These are phyloP conservation scores for Odontophorus gujanensis DNA, from an alignment of 2,113 vertebrate genomes.

Conservation along the genomic window DNA sequence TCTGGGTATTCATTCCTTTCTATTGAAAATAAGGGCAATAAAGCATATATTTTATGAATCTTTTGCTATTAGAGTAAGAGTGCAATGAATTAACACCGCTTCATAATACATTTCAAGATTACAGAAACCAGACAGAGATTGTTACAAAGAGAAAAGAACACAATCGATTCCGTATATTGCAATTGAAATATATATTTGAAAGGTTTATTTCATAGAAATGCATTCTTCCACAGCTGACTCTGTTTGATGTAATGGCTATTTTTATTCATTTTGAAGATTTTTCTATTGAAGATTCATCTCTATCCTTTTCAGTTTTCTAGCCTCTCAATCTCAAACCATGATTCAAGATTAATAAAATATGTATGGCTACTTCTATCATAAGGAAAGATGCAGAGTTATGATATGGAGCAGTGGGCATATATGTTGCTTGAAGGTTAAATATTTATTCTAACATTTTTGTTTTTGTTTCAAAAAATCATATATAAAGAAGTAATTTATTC, in stretches of 20 bases:
- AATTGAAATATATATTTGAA: not conserved
- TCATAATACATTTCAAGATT: not conserved
- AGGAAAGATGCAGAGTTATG: not conserved
- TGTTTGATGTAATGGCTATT: not conserved
- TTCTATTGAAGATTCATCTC: not conserved
- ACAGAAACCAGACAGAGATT: not conserved
- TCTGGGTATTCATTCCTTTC: not conserved
- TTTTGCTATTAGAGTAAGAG: not conserved
- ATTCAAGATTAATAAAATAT: constrained; percentile 12
- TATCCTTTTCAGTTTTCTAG: not conserved
- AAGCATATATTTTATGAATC: not conserved
- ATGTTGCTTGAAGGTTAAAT: not conserved
- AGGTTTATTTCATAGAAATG: constrained; percentile 3
- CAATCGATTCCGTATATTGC: not conserved
- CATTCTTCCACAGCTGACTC: not conserved
- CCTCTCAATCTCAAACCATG: not conserved
- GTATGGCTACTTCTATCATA: not conserved
- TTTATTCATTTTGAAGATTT: constrained; percentile 17
- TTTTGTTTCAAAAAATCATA: not conserved
- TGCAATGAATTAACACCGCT: not conserved
- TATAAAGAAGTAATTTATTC: not conserved
- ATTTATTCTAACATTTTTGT: not conserved
- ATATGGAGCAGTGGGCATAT: not conserved
- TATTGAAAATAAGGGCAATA: not conserved
- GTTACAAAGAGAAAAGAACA: not conserved